phyloP scores from a whole-genome alignment of 1,140 invertebrate species.

The Antheraea pernyi region DNA sequence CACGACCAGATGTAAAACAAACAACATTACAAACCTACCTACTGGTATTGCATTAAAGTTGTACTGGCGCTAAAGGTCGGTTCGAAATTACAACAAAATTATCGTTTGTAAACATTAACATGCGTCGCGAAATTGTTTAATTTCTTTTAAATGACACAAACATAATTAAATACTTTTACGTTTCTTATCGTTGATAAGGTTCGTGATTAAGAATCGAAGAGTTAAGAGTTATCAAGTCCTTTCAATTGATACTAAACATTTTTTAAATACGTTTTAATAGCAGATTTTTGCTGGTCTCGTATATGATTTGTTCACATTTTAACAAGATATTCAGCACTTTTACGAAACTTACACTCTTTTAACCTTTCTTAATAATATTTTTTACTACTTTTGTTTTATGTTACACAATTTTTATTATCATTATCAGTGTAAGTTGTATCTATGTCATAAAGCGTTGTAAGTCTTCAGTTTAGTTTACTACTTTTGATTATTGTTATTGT shows the following conservation, averaged over 20 bases:
- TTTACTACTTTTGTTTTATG: too few species aligned
- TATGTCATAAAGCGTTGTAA: too few species aligned
- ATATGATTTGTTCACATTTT: too few species aligned
- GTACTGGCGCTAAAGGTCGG: constrained; percentile 31
- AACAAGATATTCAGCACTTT: too few species aligned
- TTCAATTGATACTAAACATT: neutral
- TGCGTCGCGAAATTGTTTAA: neutral
- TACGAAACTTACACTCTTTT: too few species aligned
- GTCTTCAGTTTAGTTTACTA: too few species aligned
- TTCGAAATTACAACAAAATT: constrained; percentile 18
- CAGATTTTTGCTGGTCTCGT: too few species aligned
- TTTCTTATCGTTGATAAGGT: neutral
- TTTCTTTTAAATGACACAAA: neutral
- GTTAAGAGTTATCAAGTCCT: neutral
- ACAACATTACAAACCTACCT: constrained; percentile 19
- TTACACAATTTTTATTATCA: too few species aligned
- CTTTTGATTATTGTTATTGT: too few species aligned
- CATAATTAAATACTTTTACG: neutral
- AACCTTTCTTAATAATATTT: too few species aligned
- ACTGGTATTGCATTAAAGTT: constrained; percentile 17
- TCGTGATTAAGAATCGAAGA: neutral
- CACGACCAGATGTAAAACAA: constrained; percentile 39
- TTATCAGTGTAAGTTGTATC: too few species aligned
- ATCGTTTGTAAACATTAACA: neutral
- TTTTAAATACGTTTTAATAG: too few species aligned